A percentile compares a stretch with the other conserved stretches of the same genome.
Evolutionary conservation across 2,113 vertebrate species (phyloP).

Genomic region (Actenoides lindsayi): DNA sequence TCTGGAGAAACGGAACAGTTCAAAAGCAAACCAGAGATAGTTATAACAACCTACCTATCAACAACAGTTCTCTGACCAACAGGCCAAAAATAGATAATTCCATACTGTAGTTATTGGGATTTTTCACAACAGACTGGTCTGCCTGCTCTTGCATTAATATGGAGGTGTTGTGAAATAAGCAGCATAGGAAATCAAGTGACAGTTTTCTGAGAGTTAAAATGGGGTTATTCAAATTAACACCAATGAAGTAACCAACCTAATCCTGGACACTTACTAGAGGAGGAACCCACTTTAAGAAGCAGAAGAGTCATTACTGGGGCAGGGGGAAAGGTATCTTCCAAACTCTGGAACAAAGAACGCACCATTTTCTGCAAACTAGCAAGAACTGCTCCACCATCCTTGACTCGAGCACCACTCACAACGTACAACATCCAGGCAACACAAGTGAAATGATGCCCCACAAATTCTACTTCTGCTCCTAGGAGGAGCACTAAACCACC

Average conservation of each 20-base stretch:
- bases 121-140: not conserved
- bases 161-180: not conserved
- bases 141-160: not conserved
- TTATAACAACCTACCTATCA: not conserved
- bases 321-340: not conserved
- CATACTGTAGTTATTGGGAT: not conserved
- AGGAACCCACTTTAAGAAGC: not conserved
- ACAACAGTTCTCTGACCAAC: not conserved
- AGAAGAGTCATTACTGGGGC: not conserved
- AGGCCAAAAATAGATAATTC: not conserved
- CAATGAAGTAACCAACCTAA: not conserved
- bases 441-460: not conserved
- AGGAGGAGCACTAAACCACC: not conserved
- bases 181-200: not conserved
- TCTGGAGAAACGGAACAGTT: not conserved
- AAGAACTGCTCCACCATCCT: not conserved
- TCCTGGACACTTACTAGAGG: not conserved
- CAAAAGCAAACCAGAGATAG: not conserved
- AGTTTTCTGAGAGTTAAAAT: not conserved
- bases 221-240: not conserved
- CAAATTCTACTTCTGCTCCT: not conserved
- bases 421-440: not conserved
- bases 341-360: not conserved
- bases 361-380: not conserved
- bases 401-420: not conserved